These are phyloP conservation scores for Callitettix versicolor DNA, from an alignment of 1,140 invertebrate species.

Conservation along the genomic window DNA sequence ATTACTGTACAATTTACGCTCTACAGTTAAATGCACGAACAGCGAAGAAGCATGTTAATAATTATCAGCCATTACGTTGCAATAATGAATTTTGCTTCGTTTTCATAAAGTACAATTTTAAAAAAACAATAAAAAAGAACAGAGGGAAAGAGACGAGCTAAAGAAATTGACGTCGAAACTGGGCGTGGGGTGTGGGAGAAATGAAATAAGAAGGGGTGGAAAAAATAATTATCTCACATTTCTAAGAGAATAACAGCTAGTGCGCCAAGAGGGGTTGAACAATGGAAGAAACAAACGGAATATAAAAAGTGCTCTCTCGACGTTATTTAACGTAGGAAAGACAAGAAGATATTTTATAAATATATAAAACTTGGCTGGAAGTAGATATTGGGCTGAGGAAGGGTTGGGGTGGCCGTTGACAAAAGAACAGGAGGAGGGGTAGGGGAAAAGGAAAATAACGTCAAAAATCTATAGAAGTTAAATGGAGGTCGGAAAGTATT, in stretches of 20 bases:
- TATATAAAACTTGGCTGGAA: conserved; percentile 10
- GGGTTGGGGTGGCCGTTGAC: no score
- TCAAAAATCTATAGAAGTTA: no score
- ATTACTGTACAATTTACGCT: no score
- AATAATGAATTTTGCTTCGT: conserved; percentile 11
- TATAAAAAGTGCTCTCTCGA: conserved; percentile 10
- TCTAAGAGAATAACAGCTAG: conserved; percentile 15
- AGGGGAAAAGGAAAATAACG: no score
- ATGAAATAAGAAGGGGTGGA: conserved; percentile 5
- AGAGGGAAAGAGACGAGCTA: background rate
- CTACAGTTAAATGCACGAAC: no score
- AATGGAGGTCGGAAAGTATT: no score
- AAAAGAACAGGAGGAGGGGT: no score
- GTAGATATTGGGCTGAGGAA: background rate
- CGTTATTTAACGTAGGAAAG: conserved; percentile 8
- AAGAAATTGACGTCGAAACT: background rate
- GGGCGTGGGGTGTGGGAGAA: background rate
- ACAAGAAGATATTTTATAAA: conserved; percentile 14
- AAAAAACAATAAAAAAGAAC: conserved; percentile 11
- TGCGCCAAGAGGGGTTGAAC: background rate
- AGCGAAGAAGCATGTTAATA: no score
- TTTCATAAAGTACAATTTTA: conserved; percentile 10
- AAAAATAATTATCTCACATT: conserved; percentile 19
- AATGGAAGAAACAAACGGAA: conserved; percentile 15
- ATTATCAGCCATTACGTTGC: conserved; percentile 1